Evolutionary conservation across 2,113 vertebrate genomes (phyloP).

Genomic region (Cochlearius cochlearius): DNA sequence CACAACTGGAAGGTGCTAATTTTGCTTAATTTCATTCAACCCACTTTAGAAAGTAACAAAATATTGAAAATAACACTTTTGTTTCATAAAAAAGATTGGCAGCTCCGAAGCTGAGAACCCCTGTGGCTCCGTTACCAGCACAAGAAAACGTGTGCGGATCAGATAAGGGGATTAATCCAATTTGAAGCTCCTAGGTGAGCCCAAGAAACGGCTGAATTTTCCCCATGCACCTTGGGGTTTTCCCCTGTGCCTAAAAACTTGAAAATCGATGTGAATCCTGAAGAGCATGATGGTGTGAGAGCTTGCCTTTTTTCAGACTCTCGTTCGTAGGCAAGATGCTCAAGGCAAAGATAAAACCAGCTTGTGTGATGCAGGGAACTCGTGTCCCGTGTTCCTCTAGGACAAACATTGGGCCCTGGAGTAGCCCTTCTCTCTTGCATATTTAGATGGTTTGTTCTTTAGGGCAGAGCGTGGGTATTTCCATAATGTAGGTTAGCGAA

Average conservation of each 20-base stretch:
- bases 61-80: constrained; percentile 2
- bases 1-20: constrained; percentile 55
- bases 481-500: too few species aligned
- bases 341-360: background rate
- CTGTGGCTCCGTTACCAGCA: background rate
- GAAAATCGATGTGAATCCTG: background rate
- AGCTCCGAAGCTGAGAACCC: background rate
- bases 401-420: background rate
- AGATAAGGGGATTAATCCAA: constrained; percentile 44
- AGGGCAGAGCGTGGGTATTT: background rate
- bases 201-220: background rate
- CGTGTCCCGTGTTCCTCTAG: rapidly evolving
- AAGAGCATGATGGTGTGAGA: background rate
- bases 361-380: background rate
- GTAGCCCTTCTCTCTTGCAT: background rate
- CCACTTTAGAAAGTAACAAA: background rate
- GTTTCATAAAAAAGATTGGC: constrained; percentile 5
- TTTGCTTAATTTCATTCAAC: constrained; percentile 26
- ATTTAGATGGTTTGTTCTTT: background rate
- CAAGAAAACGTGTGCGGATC: background rate
- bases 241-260: background rate
- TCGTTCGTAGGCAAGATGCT: background rate
- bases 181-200: constrained; percentile 7
- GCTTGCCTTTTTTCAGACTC: background rate
- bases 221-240: rapidly evolving